These are phyloP conservation scores for Neria commutata DNA, from an alignment of 2,888 invertebrate genomes.

Conservation along the genomic window DNA sequence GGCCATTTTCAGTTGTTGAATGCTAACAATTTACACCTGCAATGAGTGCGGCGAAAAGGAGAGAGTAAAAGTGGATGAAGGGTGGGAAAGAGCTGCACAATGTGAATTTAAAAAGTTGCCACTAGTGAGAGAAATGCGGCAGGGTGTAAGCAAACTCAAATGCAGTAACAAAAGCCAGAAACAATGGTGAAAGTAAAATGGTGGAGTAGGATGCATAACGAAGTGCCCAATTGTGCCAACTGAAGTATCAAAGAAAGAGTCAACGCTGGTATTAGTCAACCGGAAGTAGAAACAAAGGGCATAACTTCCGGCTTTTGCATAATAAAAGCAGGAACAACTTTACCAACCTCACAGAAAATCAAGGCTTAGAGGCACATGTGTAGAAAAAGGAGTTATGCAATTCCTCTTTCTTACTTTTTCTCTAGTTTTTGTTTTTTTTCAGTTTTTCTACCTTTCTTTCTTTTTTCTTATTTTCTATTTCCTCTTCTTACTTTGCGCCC, in stretches of 20 bases:
- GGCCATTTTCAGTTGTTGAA: conserved; percentile 2
- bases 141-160: conserved; percentile 14
- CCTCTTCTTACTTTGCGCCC: no score
- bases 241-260: neutral
- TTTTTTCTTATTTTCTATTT: no score
- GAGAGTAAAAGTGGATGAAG: neutral
- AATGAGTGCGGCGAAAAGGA: neutral
- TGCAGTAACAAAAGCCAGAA: conserved; percentile 12
- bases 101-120: neutral
- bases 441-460: no score
- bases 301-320: conserved; percentile 48
- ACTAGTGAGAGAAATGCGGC: neutral
- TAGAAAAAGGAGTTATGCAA: no score
- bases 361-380: no score
- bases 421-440: no score
- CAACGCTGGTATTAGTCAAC: conserved; percentile 47
- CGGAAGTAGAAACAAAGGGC: conserved; percentile 55
- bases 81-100: neutral
- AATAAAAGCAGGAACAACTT: no score
- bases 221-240: no score
- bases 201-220: no score
- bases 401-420: no score
- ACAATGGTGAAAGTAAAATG: conserved; percentile 24
- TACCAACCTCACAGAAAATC: no score
- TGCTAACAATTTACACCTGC: neutral